These are phyloP conservation scores for Erinaceus europaeus DNA, from an alignment of 2,113 vertebrate genomes.

Conservation along the genomic window DNA sequence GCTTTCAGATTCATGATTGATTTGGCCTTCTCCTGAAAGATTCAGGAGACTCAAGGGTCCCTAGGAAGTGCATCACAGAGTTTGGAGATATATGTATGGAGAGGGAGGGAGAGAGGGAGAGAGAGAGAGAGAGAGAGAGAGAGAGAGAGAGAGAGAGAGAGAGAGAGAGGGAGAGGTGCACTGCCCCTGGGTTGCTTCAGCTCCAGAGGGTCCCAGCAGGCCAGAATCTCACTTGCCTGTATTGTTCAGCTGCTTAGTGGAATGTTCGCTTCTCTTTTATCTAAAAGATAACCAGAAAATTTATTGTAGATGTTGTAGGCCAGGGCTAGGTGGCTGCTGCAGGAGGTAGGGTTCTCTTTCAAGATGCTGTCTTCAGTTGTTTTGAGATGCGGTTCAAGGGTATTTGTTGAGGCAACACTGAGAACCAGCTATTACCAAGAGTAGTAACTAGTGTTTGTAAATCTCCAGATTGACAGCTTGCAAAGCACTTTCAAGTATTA, in stretches of 20 bases:
- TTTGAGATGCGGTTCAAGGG: constrained; percentile 9
- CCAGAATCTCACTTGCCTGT: not conserved
- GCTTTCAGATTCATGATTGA: not conserved
- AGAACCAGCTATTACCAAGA: constrained; percentile 26
- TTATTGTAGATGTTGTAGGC: not conserved
- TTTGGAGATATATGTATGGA: not conserved
- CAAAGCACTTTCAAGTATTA: constrained; percentile 54
- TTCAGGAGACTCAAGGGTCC: not conserved
- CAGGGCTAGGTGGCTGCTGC: not conserved
- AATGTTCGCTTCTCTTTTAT: constrained; percentile 17
- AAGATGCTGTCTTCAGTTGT: constrained; percentile 17
- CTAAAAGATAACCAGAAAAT: not conserved
- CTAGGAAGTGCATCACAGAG: not conserved
- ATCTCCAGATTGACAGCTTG: constrained; percentile 58
- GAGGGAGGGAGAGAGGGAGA: too few relatives aligned
- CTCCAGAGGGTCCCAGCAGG: not conserved
- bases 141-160: too few relatives aligned
- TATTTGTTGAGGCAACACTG: constrained; percentile 36
- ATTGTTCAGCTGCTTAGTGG: not conserved
- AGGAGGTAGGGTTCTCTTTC: not conserved
- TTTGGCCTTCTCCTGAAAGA: not conserved
- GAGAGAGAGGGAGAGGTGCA: too few relatives aligned
- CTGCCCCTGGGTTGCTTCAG: not conserved
- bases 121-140: too few relatives aligned
- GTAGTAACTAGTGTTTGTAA: constrained; percentile 35